Evolutionary conservation across 2,888 invertebrate genomes (phyloP).

Genomic region (Hyppa rectilinea): DNA sequence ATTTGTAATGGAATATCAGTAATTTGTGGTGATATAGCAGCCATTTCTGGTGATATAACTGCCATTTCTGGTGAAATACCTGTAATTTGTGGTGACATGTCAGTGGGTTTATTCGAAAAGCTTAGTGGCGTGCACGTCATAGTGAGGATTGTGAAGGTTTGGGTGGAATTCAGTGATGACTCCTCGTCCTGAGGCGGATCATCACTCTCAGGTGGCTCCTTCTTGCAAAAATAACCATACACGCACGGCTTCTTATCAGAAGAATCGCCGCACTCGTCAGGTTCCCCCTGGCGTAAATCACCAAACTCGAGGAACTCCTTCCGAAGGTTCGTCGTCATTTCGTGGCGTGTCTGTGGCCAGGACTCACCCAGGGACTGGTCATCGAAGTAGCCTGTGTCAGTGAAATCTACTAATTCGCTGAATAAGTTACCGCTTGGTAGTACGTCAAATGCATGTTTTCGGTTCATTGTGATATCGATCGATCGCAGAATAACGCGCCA

Average conservation of each 20-base stretch:
- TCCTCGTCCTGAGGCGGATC: background rate
- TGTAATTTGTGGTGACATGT: background rate
- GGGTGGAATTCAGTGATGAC: background rate
- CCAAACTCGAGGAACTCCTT: background rate
- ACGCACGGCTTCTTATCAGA: background rate
- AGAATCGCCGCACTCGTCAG: background rate
- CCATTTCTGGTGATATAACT: background rate
- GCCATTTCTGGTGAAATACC: background rate
- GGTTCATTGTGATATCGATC: slow-evolving; percentile 26
- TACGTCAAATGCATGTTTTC: slow-evolving; percentile 5
- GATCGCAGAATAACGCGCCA: slow-evolving; percentile 21
- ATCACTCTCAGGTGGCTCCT: background rate
- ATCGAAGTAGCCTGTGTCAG: background rate
- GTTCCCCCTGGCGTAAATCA: background rate
- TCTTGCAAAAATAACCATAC: background rate
- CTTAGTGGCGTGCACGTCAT: background rate
- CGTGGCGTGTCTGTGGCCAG: background rate
- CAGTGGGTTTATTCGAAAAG: background rate
- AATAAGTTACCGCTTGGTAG: slow-evolving; percentile 19
- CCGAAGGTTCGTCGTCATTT: background rate
- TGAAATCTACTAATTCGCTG: slow-evolving; percentile 17
- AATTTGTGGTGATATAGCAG: background rate
- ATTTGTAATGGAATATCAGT: background rate
- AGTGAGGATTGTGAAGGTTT: background rate
- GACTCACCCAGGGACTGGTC: background rate